phyloP scores from a whole-genome alignment of 2,888 invertebrate genomes.

The Drosophila maculinotata region DNA sequence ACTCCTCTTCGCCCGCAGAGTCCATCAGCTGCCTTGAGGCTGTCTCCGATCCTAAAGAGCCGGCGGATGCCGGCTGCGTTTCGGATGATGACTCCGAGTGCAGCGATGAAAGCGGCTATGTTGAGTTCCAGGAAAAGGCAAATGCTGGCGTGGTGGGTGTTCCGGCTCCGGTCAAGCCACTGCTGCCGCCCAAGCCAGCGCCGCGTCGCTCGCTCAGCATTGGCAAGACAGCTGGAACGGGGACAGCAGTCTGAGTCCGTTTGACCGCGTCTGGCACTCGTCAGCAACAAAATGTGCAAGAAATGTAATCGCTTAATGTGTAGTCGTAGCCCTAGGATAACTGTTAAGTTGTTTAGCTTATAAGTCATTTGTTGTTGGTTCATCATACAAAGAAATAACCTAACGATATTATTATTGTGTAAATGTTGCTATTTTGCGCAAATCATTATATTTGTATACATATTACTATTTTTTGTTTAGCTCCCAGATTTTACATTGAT shows the following conservation, averaged over 20 bases:
- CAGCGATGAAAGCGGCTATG: slow-evolving; percentile 96
- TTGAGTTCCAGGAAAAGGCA: slow-evolving; percentile 88
- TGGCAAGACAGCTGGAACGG: slow-evolving; percentile 36
- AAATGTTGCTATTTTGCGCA: slow-evolving; percentile 38
- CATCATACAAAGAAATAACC: slow-evolving; percentile 63
- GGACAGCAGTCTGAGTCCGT: slow-evolving; percentile 61
- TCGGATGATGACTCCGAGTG: slow-evolving; percentile 89
- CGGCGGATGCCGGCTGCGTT: slow-evolving; percentile 22
- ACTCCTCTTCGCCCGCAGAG: slow-evolving; percentile 63
- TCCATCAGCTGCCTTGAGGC: slow-evolving; percentile 58
- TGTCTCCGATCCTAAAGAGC: slow-evolving; percentile 30
- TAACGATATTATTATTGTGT: slow-evolving; percentile 66
- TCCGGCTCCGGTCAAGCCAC: slow-evolving; percentile 40
- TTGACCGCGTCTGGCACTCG: no score
- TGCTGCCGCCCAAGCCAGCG: slow-evolving; percentile 77
- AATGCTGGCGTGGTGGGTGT: slow-evolving; percentile 19
- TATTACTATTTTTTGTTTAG: slow-evolving; percentile 29
- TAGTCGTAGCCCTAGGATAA: slow-evolving; percentile 55
- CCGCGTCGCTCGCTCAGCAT: slow-evolving; percentile 70
- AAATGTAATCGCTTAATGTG: slow-evolving; percentile 62
- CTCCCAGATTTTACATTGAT: slow-evolving; percentile 14
- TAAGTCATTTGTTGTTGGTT: slow-evolving; percentile 72
- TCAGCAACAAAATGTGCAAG: slow-evolving; percentile 60
- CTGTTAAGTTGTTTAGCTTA: slow-evolving; percentile 45
- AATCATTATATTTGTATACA: slow-evolving; percentile 25